Evolutionary conservation across 2,888 invertebrate genomes (phyloP).

Genomic region (Galerucella nymphaeae): DNA sequence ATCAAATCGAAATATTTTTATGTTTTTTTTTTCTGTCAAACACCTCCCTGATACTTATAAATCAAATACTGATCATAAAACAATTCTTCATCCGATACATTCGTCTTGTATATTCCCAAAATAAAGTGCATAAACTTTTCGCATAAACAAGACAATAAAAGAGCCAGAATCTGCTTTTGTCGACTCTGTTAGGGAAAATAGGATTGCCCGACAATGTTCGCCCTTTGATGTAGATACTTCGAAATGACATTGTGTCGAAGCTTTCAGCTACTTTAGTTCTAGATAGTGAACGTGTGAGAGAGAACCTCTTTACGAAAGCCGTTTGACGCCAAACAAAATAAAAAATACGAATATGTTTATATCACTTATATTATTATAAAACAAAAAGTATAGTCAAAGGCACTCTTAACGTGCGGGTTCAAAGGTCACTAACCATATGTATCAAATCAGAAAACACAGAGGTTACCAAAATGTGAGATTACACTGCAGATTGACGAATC

Average conservation of each 20-base stretch:
- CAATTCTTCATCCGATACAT: constrained; percentile 12
- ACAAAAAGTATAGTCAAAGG: no score
- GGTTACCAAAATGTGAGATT: no score
- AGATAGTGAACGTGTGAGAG: background rate
- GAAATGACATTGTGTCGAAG: constrained; percentile 7
- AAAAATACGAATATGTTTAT: background rate
- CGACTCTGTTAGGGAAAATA: constrained; percentile 26
- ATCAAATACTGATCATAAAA: constrained; percentile 10
- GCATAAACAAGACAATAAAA: constrained; percentile 30
- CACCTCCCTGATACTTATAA: no score
- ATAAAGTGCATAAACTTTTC: constrained; percentile 30
- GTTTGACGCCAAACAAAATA: background rate
- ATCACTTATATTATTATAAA: background rate
- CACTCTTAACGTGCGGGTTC: no score
- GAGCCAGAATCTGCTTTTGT: constrained; percentile 25
- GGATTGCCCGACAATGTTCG: constrained; percentile 17
- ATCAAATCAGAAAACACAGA: no score
- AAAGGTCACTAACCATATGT: no score
- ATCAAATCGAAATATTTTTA: no score
- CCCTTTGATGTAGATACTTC: constrained; percentile 20
- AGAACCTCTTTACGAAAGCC: background rate
- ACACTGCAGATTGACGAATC: no score
- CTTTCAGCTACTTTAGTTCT: constrained; percentile 19
- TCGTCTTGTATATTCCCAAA: constrained; percentile 11
- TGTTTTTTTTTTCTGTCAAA: no score